These are phyloP conservation scores for Cyanocitta stelleri DNA, from an alignment of 2,113 vertebrate species.

Conservation along the genomic window DNA sequence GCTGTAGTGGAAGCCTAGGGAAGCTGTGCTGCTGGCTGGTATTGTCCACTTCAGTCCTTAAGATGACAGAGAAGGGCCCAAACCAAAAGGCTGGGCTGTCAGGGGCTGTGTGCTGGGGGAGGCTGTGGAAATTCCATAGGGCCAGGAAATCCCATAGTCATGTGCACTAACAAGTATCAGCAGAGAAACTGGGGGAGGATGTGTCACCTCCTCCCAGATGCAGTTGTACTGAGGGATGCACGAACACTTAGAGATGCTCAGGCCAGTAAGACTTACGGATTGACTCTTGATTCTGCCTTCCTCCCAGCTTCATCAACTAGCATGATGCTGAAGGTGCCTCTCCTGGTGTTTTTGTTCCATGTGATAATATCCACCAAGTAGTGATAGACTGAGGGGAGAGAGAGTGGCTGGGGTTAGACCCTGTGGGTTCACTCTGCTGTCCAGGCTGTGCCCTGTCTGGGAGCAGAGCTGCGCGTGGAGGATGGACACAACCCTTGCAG, in stretches of 20 bases:
- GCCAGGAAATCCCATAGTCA: not conserved
- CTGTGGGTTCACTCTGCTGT: not conserved
- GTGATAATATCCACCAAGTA: conserved; percentile 84
- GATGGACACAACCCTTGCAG: not conserved
- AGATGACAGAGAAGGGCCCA: not conserved
- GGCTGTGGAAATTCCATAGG: not conserved
- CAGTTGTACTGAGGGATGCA: not conserved
- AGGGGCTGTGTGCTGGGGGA: not conserved
- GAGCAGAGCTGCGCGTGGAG: not conserved
- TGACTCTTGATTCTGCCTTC: conserved; percentile 75
- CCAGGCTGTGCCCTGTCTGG: not conserved
- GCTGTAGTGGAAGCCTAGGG: not conserved
- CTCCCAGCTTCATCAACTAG: conserved; percentile 63
- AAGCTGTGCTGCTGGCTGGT: not conserved
- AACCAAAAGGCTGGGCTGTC: not conserved
- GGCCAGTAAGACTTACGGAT: conserved; percentile 78
- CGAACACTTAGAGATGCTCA: not conserved
- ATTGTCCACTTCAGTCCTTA: not conserved
- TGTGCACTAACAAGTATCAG: not conserved
- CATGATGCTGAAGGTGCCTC: conserved; percentile 80
- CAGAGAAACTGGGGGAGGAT: not conserved
- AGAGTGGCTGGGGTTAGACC: not conserved
- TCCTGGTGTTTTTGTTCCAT: conserved; percentile 79
- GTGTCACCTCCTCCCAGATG: not conserved
- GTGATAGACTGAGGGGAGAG: conserved; percentile 71